A percentile compares a stretch with the other conserved stretches of the same genome.
Evolutionary conservation across 37 sponge, comb jelly and placozoan species (phyloP).

Genomic region (Beroe forskalii): DNA sequence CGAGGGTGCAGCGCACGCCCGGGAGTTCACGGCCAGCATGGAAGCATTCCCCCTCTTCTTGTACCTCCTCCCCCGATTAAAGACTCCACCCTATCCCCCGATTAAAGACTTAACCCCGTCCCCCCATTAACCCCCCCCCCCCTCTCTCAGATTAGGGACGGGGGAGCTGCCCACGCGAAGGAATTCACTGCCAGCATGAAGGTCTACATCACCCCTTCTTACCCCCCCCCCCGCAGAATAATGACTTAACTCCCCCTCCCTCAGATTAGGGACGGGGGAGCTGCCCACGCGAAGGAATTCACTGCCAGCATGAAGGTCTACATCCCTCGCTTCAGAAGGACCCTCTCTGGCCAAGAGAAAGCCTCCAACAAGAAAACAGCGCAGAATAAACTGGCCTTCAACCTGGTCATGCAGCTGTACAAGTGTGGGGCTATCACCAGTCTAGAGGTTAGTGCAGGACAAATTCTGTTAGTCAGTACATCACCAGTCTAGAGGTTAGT

Average conservation of each 20-base stretch:
- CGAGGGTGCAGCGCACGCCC: too few relatives aligned
- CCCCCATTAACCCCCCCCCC: too few relatives aligned
- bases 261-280: background rate
- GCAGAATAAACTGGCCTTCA: conserved; percentile 69
- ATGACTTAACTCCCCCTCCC: too few relatives aligned
- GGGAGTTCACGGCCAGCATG: too few relatives aligned
- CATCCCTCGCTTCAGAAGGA: conserved; percentile 62
- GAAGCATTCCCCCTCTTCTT: too few relatives aligned
- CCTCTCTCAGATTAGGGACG: background rate
- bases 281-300: background rate
- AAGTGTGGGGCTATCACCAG: conserved; percentile 74
- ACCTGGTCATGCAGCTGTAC: conserved; percentile 74
- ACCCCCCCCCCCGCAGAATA: too few relatives aligned
- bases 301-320: conserved; percentile 49
- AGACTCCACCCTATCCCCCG: too few relatives aligned
- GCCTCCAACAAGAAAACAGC: conserved; percentile 77
- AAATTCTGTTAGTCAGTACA: conserved; percentile 66
- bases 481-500: background rate
- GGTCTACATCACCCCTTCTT: conserved; percentile 19
- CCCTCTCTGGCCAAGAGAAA: conserved; percentile 69
- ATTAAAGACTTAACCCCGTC: too few relatives aligned
- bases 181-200: conserved; percentile 43
- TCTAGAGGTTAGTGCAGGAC: conserved; percentile 60
- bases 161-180: conserved; percentile 1
- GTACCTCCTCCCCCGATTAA: too few relatives aligned